Evolutionary conservation across 2,113 vertebrate genomes (phyloP), one percentile per base, ranked within the genome.

Genomic region (Apteryx owenii): DNA sequence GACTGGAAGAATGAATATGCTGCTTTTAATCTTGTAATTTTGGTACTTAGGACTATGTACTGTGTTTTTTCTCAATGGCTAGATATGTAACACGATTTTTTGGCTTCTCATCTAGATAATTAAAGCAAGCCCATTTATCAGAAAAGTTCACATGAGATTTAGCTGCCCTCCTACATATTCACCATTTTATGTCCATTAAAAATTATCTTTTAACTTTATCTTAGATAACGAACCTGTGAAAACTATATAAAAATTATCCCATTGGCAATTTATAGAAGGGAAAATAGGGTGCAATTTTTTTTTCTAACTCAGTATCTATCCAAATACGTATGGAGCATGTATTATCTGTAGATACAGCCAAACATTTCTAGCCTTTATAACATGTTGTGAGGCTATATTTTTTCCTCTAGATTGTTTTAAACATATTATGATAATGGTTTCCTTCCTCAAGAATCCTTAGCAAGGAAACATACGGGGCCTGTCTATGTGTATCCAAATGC

Each of bases 61-160:
- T 69, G 25, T 18, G 15, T 61, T 61, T 83, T 61, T 78, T 29
- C 8, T 2, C 36, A 65, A 79, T 72, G 40, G 14, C 21, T 87
- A 25, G 38, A 54, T 78, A 61, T 76, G 53, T 88, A 95, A 69
- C 58, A 50, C 8, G 10, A 48, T 91, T 94, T 89, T 17, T 61
- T 71, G 68, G 65, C 26, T 88, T 85, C 22, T 96, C 75, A 58
- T 86, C 65, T 85, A 31, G 78, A 38, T 87, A 53, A 82, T 89
- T 95, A 86, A 93, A 85, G 46, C 21, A 53, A 75, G 17, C 26
- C 21, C 5, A 54, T 81, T 96, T 96, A 81, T 81, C 60, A 94
- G 72, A 28, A 80, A 48, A 5, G 61, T 31, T 81, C 26, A 72
- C 2, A 0, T 12, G 29, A 90, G 38, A 48, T 26, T 75, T 88